Conservation (phyloP, 2,888 invertebrate genomes). For the Aplocera efformata region DNA sequence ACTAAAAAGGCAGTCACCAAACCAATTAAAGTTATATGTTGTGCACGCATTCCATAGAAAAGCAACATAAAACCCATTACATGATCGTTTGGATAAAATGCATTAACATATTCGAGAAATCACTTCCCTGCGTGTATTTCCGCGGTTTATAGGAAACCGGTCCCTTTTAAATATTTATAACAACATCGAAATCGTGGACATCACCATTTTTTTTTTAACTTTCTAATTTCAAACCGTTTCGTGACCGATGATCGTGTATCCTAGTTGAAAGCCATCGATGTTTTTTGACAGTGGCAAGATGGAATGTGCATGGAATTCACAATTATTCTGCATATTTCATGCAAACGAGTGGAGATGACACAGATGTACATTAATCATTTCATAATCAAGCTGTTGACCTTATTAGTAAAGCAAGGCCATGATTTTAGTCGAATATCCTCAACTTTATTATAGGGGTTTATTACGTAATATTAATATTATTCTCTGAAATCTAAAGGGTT, state of each 20-base stretch:
- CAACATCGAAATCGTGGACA: slow-evolving; percentile 25
- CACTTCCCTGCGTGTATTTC: slow-evolving; percentile 29
- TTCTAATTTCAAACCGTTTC: slow-evolving; percentile 21
- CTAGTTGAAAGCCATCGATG: slow-evolving; percentile 11
- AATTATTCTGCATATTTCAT: slow-evolving; percentile 3
- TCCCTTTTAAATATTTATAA: slow-evolving; percentile 30
- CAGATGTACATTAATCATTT: slow-evolving; percentile 12
- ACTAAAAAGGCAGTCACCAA: neutral
- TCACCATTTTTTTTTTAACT: slow-evolving; percentile 25
- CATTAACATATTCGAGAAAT: slow-evolving; percentile 29
- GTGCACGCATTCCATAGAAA: slow-evolving; percentile 4
- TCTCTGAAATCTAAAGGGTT: too few relatives aligned
- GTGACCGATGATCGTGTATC: slow-evolving; percentile 18
- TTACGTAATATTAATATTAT: too few relatives aligned
- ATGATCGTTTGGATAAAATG: slow-evolving; percentile 13
- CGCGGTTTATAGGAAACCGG: slow-evolving; percentile 27
- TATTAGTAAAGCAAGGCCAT: slow-evolving; percentile 3
- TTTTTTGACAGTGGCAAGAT: neutral
- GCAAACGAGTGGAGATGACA: slow-evolving; percentile 20
- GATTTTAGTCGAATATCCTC: too few relatives aligned
- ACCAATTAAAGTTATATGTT: slow-evolving; percentile 1
- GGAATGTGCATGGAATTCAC: neutral
- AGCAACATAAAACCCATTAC: slow-evolving; percentile 2
- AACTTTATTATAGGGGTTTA: too few relatives aligned
- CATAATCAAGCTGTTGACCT: slow-evolving; percentile 2